Conservation (phyloP, 2,797 vertebrate genomes). For the Bucorvus abyssinicus region DNA sequence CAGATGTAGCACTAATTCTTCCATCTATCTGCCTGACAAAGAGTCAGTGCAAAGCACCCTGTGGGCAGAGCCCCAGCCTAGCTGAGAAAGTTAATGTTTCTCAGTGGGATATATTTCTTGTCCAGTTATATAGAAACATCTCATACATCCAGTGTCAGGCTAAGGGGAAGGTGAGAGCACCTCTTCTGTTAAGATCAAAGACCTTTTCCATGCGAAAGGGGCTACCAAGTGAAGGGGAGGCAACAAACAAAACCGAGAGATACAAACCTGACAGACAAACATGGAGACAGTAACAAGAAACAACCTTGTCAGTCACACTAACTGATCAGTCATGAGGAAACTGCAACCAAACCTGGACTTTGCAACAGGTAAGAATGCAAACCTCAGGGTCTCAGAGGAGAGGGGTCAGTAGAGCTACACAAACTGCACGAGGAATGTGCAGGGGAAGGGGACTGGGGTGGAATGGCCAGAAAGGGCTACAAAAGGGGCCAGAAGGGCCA, state of each 20-base stretch:
- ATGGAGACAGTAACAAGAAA: neutral
- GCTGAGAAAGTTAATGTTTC: neutral
- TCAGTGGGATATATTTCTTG: neutral
- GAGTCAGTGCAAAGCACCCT: neutral
- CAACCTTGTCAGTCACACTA: neutral
- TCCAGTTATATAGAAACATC: neutral
- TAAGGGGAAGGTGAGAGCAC: neutral
- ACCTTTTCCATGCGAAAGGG: neutral
- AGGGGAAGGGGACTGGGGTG: neutral
- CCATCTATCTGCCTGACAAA: neutral
- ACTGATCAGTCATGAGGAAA: neutral
- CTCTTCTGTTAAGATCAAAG: neutral
- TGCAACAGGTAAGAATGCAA: neutral
- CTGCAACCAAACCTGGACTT: neutral
- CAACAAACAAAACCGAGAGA: neutral
- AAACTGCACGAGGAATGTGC: neutral
- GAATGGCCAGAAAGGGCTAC: neutral
- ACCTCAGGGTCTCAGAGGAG: neutral
- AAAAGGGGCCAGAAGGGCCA: neutral
- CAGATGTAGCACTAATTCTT: neutral
- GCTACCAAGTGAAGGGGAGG: neutral
- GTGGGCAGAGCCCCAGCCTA: neutral
- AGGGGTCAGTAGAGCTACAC: neutral
- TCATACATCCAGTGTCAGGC: accelerated
- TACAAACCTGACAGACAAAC: neutral